A percentile compares a stretch with the other conserved stretches of the same genome.
These are phyloP conservation scores for Zosterops hypoxanthus DNA, from an alignment of 2,113 vertebrate species.

Conservation along the genomic window DNA sequence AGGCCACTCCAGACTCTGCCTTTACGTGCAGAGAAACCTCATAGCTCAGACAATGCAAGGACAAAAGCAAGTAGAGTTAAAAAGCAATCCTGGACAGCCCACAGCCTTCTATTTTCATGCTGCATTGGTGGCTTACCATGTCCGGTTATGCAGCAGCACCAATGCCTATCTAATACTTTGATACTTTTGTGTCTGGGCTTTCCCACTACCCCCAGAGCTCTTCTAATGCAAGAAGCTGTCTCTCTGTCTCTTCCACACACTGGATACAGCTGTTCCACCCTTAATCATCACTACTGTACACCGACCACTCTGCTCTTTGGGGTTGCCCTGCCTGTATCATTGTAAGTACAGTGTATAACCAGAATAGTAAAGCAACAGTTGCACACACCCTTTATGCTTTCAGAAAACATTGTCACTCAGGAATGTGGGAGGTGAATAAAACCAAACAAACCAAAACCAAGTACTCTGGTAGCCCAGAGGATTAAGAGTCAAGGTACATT, in stretches of 20 bases:
- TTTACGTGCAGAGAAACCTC: neutral
- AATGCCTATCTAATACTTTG: neutral
- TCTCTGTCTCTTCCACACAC: neutral
- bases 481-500: neutral
- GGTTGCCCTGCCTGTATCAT: neutral
- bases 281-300: neutral
- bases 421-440: slow-evolving; percentile 7
- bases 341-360: neutral
- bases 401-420: neutral
- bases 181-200: neutral
- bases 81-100: neutral
- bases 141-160: neutral
- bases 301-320: neutral
- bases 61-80: neutral
- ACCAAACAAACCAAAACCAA: neutral
- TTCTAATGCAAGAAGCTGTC: neutral
- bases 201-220: neutral
- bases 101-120: neutral
- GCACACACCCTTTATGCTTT: neutral
- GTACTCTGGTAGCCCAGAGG: neutral
- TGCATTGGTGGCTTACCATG: neutral
- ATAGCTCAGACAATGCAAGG: neutral
- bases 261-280: neutral
- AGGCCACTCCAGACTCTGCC: neutral
- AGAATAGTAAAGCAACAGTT: neutral